Conservation (phyloP, 2,113 vertebrate species). For the Gobio gobio region DNA sequence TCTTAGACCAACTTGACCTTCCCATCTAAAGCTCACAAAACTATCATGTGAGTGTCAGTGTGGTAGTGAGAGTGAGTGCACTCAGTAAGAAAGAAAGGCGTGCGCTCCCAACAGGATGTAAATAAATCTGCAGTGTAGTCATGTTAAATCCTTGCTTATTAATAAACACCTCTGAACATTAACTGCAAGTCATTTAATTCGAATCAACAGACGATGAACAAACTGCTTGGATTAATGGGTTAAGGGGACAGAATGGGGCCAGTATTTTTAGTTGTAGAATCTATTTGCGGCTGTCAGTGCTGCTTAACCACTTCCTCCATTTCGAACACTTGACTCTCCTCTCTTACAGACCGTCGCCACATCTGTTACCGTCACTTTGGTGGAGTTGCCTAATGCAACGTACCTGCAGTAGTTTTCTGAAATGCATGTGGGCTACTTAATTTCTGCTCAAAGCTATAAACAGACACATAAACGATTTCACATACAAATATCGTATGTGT, state of each 20-base stretch:
- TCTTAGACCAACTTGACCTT: too few species aligned
- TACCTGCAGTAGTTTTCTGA: too few species aligned
- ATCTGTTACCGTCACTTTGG: constrained; percentile 33
- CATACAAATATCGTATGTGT: too few species aligned
- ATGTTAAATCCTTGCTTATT: not conserved
- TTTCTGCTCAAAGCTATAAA: too few species aligned
- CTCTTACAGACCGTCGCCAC: not conserved
- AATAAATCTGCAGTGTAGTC: constrained; percentile 10
- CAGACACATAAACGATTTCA: too few species aligned
- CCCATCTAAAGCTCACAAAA: not conserved
- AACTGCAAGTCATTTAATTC: not conserved
- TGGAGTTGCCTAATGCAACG: not conserved
- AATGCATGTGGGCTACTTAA: too few species aligned
- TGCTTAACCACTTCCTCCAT: constrained; percentile 20
- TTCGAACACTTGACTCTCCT: not conserved
- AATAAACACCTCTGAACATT: not conserved
- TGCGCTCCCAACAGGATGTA: not conserved
- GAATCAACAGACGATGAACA: constrained; percentile 10
- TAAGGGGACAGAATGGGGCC: not conserved
- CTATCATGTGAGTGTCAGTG: not conserved
- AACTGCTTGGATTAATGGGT: not conserved
- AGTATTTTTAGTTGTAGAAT: constrained; percentile 39
- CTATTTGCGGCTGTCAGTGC: constrained; percentile 48
- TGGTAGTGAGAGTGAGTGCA: not conserved
- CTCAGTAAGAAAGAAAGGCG: not conserved